Base-by-base conservation (phyloP, 2,113 vertebrate genomes). In the Archilochus colubris region DNA sequence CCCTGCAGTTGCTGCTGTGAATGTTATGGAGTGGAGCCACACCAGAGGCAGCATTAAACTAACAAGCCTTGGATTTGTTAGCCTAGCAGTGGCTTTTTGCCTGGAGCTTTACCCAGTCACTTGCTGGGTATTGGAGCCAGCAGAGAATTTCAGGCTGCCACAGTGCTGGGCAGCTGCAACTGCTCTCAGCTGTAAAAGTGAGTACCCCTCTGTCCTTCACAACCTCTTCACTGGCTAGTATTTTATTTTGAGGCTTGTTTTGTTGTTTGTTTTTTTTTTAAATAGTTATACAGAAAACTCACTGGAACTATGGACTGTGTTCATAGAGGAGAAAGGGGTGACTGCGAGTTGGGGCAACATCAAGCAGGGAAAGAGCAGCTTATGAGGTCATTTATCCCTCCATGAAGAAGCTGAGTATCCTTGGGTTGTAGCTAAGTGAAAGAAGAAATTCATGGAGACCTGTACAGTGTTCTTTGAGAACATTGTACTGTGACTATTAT, bases 31-130 rank as follows among this genome's bases (percentile, higher is more conserved):
- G 67, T 76, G 46, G 82, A 94, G 86, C 58, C 30, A 50, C 75
- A 90, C 88, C 86, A 91, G 62, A 91, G 69, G 85, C 82, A 83
- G 68, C 86, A 48, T 81, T 94, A 94, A 94, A 88, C 79, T 93
- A 95, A 95, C 92, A 86, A 96, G 90, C 80, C 58, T 51, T 91
- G 92, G 92, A 96, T 95, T 96, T 96, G 95, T 93, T 77, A 88
- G 59, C 79, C 69, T 4, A 5, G 12, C 13, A 54, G 67, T 73
- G 86, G 24, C 31, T 91, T 77, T 69, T 88, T 74, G 59, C 85
- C 86, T 88, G 82, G 20, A 86, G 82, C 55, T 64, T 62, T 17
- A 82, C 15, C 33, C 85, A 55, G 67, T 20, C 64, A 5, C 69
- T 91, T 57, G 64, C 73, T 67, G 89, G 25, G 30, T 70, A 31